Conservation (phyloP, 2,888 invertebrate genomes). For the Yponomeuta cagnagella region DNA sequence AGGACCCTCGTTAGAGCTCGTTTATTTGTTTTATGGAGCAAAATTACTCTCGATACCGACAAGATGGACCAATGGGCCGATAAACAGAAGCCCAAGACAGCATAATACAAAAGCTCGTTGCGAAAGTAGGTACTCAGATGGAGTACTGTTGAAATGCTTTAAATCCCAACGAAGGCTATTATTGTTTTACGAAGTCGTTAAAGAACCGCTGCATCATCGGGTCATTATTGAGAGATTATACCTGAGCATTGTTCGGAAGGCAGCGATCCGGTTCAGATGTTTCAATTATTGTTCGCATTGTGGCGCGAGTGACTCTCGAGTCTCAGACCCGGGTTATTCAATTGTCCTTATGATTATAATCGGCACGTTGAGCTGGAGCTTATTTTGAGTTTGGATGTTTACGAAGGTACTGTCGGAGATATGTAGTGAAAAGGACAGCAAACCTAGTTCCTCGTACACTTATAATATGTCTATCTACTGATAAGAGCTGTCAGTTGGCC, state of each 20-base stretch:
- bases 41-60: too few species aligned
- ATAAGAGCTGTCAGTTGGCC: too few species aligned
- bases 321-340: neutral
- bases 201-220: neutral
- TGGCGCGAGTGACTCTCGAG: neutral
- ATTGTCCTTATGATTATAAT: neutral
- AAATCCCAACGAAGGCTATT: neutral
- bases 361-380: neutral
- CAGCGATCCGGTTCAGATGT: slow-evolving; percentile 1
- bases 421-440: too few species aligned
- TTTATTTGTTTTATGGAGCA: neutral
- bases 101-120: too few species aligned
- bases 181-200: neutral
- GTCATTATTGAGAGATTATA: neutral
- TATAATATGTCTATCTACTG: too few species aligned
- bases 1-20: neutral
- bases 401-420: too few species aligned
- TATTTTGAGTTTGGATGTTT: neutral
- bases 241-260: neutral
- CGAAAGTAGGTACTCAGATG: too few species aligned
- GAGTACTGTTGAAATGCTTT: too few species aligned
- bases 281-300: neutral
- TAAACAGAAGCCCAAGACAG: too few species aligned
- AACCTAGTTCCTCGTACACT: too few species aligned
- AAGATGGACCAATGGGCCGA: too few species aligned